Percentiles rank a stretch among this genome's conserved stretches.
Conservation (phyloP, 2,113 vertebrate genomes). For the Hylia prasina region DNA sequence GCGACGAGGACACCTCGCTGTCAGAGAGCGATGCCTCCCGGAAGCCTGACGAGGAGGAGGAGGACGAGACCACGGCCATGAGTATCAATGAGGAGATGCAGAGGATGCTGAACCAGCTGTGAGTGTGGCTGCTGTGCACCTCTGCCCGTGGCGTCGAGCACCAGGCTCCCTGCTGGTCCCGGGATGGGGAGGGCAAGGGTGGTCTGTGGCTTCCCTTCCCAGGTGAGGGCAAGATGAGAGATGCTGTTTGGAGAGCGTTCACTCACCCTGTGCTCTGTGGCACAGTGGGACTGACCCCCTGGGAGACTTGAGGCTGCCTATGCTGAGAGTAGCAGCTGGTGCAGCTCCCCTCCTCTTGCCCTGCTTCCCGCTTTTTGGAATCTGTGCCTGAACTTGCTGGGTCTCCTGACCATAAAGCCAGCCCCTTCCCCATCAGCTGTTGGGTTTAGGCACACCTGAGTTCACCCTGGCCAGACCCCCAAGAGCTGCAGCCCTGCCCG, state of each 20-base stretch:
- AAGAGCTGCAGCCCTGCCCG: not conserved
- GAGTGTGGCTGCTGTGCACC: conserved; percentile 60
- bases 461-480: not conserved
- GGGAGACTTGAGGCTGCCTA: not conserved
- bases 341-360: not conserved
- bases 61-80: conserved; percentile 79
- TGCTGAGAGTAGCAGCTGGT: not conserved
- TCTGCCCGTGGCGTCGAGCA: rapidly evolving
- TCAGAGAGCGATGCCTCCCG: conserved; percentile 73
- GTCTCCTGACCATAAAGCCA: not conserved
- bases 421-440: not conserved
- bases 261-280: not conserved
- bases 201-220: not conserved
- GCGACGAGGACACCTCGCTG: conserved; percentile 79
- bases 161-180: not conserved
- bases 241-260: not conserved
- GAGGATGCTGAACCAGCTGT: conserved; percentile 96
- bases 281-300: not conserved
- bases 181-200: not conserved
- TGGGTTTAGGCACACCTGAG: not conserved
- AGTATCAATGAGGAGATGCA: conserved; percentile 98
- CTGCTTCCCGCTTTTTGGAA: rapidly evolving
- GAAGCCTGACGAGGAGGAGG: conserved; percentile 72
- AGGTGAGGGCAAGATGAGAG: not conserved
- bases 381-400: not conserved